Percentiles rank a stretch among this genome's conserved stretches.
These are phyloP conservation scores for Apamea epomidion DNA, from an alignment of 2,888 invertebrate species.

Conservation along the genomic window DNA sequence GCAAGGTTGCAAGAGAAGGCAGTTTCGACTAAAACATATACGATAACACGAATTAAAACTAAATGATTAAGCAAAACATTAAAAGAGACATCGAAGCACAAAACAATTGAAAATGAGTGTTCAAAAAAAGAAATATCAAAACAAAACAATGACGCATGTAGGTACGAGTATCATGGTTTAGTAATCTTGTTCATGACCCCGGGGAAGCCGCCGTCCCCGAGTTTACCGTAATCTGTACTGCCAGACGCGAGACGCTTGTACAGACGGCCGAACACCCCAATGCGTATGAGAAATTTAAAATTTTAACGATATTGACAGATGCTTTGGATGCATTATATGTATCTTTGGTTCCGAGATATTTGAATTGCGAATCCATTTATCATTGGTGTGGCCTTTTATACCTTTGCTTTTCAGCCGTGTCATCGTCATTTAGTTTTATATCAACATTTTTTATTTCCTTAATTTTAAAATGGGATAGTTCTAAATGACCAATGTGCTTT, in stretches of 20 bases:
- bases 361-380: constrained; percentile 19
- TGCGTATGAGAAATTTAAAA: constrained; percentile 41
- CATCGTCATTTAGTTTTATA: background rate
- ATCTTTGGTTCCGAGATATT: background rate
- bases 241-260: constrained; percentile 50
- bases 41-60: background rate
- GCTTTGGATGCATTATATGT: constrained; percentile 9
- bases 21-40: background rate
- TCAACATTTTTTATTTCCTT: background rate
- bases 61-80: background rate
- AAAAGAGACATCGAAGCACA: background rate
- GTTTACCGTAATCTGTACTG: constrained; percentile 58
- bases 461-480: background rate
- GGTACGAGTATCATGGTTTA: constrained; percentile 35
- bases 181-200: constrained; percentile 61
- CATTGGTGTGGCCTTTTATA: background rate
- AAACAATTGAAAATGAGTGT: background rate
- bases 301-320: constrained; percentile 45
- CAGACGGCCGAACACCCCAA: constrained; percentile 56
- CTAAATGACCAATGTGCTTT: background rate
- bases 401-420: background rate
- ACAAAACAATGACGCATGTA: constrained; percentile 31
- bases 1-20: background rate
- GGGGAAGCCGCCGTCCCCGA: constrained; percentile 46
- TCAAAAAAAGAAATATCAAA: constrained; percentile 1